Conservation (phyloP, 2,113 vertebrate species). For the Corapipo altera region DNA sequence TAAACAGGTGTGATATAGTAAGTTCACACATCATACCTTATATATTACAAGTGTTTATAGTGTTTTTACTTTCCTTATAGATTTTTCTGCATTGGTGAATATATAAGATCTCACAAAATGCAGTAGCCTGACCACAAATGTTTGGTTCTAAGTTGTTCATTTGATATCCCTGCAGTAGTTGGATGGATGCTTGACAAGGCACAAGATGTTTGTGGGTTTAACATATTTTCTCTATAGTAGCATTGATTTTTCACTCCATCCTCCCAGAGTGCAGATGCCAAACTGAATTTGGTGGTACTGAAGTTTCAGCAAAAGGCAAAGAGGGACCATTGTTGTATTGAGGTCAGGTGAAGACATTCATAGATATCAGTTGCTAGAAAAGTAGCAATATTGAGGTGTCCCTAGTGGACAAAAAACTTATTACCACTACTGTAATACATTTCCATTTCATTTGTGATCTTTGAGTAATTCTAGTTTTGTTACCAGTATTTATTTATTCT, state of each 20-base stretch:
- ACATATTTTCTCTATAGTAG: background rate
- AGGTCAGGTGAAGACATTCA: background rate
- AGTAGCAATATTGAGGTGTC: background rate
- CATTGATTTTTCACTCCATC: background rate
- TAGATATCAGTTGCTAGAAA: background rate
- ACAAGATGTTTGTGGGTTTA: background rate
- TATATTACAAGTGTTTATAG: background rate
- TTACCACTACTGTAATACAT: background rate
- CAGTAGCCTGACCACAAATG: background rate
- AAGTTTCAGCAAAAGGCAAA: background rate
- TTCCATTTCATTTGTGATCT: background rate
- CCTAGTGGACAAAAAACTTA: background rate
- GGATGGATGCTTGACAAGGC: background rate
- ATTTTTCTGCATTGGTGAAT: background rate
- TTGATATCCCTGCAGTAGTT: background rate
- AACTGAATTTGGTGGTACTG: background rate
- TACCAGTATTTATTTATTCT: background rate
- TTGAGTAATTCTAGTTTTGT: background rate
- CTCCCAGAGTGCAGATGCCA: background rate
- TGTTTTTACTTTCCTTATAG: background rate
- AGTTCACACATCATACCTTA: background rate
- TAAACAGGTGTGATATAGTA: background rate
- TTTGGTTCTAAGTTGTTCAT: background rate
- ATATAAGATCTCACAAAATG: background rate
- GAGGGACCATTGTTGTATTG: background rate